Evolutionary conservation across 2,797 vertebrate species (phyloP).

Genomic region (Remorina albescens): DNA sequence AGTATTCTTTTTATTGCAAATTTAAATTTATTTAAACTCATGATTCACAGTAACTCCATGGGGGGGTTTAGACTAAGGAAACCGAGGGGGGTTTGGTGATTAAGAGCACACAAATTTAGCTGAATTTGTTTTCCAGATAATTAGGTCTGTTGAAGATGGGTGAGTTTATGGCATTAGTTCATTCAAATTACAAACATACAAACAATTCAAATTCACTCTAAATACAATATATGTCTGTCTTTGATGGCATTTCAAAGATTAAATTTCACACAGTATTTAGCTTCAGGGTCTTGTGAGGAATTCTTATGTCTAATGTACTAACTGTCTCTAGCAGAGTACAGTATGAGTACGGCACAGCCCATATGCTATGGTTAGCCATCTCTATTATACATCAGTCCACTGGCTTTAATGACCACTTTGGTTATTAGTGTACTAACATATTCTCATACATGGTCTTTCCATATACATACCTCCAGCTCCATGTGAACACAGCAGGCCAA

Average conservation of each 20-base stretch:
- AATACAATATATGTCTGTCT: neutral
- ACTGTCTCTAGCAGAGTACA: neutral
- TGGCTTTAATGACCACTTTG: conserved; percentile 2
- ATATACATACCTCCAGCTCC: conserved; percentile 91
- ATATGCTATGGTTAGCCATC: neutral
- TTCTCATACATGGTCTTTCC: neutral
- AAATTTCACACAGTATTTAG: neutral
- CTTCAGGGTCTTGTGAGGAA: neutral
- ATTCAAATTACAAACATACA: neutral
- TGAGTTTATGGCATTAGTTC: neutral
- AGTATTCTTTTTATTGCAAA: neutral
- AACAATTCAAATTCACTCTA: too few relatives aligned
- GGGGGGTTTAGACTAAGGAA: neutral
- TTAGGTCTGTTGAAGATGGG: neutral
- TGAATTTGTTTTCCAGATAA: neutral
- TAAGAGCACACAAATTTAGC: neutral
- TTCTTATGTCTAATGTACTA: neutral
- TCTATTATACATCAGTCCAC: neutral
- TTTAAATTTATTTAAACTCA: neutral
- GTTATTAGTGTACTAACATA: neutral
- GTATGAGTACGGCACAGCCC: neutral
- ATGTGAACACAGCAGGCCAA: conserved; percentile 92
- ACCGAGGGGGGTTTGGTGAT: neutral
- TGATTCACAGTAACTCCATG: too few relatives aligned
- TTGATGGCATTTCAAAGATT: too few relatives aligned